Base-by-base conservation (phyloP, 1,140 invertebrate genomes). In the Copidosoma floridanum region DNA sequence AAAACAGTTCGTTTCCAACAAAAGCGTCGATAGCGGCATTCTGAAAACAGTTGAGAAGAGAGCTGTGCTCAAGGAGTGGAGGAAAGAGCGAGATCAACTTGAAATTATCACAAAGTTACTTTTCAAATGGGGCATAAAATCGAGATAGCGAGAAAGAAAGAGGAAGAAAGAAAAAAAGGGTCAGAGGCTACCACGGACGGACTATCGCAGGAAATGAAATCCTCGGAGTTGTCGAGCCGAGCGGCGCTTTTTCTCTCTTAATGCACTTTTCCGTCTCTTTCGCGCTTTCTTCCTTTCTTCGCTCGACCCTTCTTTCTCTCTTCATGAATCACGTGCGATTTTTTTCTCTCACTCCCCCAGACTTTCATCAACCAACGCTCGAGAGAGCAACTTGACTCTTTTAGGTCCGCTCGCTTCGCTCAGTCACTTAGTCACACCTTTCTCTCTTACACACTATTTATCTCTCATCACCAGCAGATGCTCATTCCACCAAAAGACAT, bases 171-270 rank as follows among this genome's bases (percentile, higher is more conserved):
- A 23, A 8, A 7, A 8, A 29, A 27, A 26, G n/a, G 21, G 18
- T 29, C 8, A 57, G 20, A 16, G 48, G 16, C 14, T 16, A 38
- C 16, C 8, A 18, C 29, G 20, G 41, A 40, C 18, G 37, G 46
- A 35, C 59, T 43, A 65, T 65, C 58, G 65, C 29, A 53, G 58
- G 59, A 57, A 56, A 65, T 59, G 46, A 57, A 67, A 65, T 67
- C 60, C 50, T 52, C 29, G 20, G 35, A 21, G 11, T 4, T 4
- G 5, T 21, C 43, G 21, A 20, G 26, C 16, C 38, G 46, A 54
- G 48, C 24, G 29, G 20, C 23, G 50, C 52, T 44, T 47, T 35
- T 16, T 50, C 35, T 20, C 43, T 40, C 40, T 63, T 52, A 53
- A 53, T 57, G 37, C 24, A 18, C 47, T 58, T 53, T 44, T 24